phyloP scores from a whole-genome alignment of 1,140 invertebrate species.

The Drosophila cardini region DNA sequence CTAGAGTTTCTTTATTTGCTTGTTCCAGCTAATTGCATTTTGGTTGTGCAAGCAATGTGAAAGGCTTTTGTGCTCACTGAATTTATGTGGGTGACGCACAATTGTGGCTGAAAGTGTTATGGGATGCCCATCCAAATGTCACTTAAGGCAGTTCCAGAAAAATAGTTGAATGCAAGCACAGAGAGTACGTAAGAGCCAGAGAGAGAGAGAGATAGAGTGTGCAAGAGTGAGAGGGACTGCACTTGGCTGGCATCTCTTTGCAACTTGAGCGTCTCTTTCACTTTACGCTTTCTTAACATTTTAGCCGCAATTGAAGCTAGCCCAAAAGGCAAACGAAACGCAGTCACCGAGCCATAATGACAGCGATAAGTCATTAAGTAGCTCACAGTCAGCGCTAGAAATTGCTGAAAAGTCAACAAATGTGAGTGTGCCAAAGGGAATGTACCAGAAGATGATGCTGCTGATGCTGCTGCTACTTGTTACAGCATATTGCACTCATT shows the following conservation, averaged over 20 bases:
- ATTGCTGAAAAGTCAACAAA: slow-evolving; percentile 46
- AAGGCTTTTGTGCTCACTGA: slow-evolving; percentile 47
- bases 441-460: slow-evolving; percentile 1
- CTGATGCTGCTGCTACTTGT: not conserved
- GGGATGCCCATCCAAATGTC: slow-evolving; percentile 39
- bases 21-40: slow-evolving; percentile 66
- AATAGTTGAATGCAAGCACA: slow-evolving; percentile 34
- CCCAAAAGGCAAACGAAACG: slow-evolving; percentile 49
- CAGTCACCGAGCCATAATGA: slow-evolving; percentile 69
- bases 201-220: too few species aligned
- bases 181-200: too few species aligned
- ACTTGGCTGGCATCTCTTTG: slow-evolving; percentile 60
- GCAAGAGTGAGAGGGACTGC: slow-evolving; percentile 18
- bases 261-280: slow-evolving; percentile 67
- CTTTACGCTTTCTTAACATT: slow-evolving; percentile 74
- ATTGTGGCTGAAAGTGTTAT: slow-evolving; percentile 57
- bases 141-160: slow-evolving; percentile 28
- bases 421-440: not conserved
- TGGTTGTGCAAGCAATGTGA: slow-evolving; percentile 55
- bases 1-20: slow-evolving; percentile 26
- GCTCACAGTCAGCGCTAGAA: slow-evolving; percentile 55
- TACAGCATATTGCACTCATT: slow-evolving; percentile 18
- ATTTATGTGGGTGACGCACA: slow-evolving; percentile 63
- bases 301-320: slow-evolving; percentile 38
- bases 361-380: slow-evolving; percentile 78